Percentiles rank a stretch among this genome's conserved stretches.
Evolutionary conservation across 2,113 vertebrate genomes (phyloP).

Genomic region (Dicerorhinus sumatrensis): DNA sequence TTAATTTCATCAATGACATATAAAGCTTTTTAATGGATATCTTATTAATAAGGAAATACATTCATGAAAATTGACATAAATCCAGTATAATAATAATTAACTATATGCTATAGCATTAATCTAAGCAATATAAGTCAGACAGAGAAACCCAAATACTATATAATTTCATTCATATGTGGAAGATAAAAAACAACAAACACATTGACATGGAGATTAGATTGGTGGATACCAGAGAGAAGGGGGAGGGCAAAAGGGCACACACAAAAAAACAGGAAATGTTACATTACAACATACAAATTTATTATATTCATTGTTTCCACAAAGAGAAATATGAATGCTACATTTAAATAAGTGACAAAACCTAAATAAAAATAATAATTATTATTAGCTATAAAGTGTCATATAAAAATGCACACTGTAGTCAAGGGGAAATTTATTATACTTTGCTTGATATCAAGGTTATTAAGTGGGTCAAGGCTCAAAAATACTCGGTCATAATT

Average conservation of each 20-base stretch:
- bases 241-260: too few relatives aligned
- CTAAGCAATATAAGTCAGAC: too few relatives aligned
- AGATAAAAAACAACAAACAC: too few relatives aligned
- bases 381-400: background rate
- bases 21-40: background rate
- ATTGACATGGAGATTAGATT: too few relatives aligned
- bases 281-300: too few relatives aligned
- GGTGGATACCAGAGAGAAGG: too few relatives aligned
- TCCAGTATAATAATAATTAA: background rate
- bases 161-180: too few relatives aligned
- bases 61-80: background rate
- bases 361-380: background rate
- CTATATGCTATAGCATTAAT: background rate
- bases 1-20: background rate
- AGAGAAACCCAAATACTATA: too few relatives aligned
- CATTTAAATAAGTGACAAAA: too few relatives aligned
- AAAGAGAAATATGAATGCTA: too few relatives aligned
- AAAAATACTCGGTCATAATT: constrained; percentile 12
- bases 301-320: too few relatives aligned
- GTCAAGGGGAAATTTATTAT: background rate
- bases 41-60: constrained; percentile 3
- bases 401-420: background rate
- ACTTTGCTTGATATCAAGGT: background rate
- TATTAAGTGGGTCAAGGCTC: background rate
- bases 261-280: too few relatives aligned